Conservation (phyloP, 2,113 vertebrate species). For the Nothoprocta pentlandii region DNA sequence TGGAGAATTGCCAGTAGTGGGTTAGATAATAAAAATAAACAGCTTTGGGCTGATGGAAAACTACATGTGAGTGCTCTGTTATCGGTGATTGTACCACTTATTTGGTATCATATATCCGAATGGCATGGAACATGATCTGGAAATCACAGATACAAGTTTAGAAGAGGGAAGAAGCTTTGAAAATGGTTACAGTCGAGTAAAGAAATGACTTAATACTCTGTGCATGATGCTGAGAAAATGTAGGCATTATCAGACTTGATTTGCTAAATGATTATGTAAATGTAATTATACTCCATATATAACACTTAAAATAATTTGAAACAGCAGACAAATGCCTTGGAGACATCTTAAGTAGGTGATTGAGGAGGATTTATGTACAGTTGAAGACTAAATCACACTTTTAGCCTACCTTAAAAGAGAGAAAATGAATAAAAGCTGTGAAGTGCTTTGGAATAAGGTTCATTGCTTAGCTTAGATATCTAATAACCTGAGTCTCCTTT, state of each 20-base stretch:
- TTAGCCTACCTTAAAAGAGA: not conserved
- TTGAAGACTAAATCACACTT: constrained; percentile 11
- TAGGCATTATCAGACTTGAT: constrained; percentile 53
- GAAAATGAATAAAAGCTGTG: not conserved
- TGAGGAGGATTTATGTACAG: constrained; percentile 13
- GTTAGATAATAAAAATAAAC: not conserved
- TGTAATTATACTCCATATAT: constrained; percentile 63
- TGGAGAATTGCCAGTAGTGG: not conserved
- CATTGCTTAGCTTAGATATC: not conserved
- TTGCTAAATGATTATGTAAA: constrained; percentile 69
- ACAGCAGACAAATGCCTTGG: constrained; percentile 27
- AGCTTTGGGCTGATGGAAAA: not conserved
- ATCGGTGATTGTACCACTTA: not conserved
- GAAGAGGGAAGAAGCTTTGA: not conserved
- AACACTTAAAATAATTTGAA: constrained; percentile 49
- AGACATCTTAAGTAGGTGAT: constrained; percentile 44
- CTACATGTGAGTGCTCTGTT: accelerated
- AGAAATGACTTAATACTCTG: constrained; percentile 35
- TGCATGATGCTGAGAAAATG: constrained; percentile 31
- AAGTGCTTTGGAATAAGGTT: not conserved
- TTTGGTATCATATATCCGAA: not conserved
- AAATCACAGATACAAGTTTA: not conserved
- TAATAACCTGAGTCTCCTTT: not conserved
- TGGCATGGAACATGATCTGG: not conserved
- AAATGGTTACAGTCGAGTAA: not conserved